Evolutionary conservation across 2,888 invertebrate species (phyloP), one percentile per base, ranked within the genome.

Genomic region (Drosophila infuscata): DNA sequence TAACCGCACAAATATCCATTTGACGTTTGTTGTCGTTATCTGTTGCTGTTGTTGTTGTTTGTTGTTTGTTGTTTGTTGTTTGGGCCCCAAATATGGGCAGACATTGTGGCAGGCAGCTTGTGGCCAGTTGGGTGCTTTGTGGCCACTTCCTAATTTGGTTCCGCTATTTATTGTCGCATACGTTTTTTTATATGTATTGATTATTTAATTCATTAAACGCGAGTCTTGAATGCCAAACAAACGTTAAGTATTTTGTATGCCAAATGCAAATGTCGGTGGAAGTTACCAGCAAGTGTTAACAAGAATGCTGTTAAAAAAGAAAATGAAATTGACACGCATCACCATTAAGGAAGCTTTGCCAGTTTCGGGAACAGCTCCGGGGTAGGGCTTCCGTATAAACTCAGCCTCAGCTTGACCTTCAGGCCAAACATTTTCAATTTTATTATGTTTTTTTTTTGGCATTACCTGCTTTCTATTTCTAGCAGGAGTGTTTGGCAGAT

Each of bases 141-240:
- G 85, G 86, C 67, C 74, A 89, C 90, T 89, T 87, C 87, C 87
- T 79, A 87, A 87, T 89, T 87, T 87, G 87, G 87, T 87, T 87
- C 87, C 87, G 90, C 82, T 88, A 71, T 76, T 76, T 73, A 70
- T 68, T 78, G 87, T 81, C 83, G 56, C 83, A 72, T 75, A 56
- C 73, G 53, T 65, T 75, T 71, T 75, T 71, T 68, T 7, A n/a
- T 66, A 73, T 11, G n/a, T 66, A 72, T 87, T 82, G 80, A 86
- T 85, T 86, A 89, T 81, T 86, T 87, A 89, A 89, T 86, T 74
- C 76, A 80, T 69, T 56, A 38, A 48, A 41, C 43, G 69, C 73
- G 68, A 59, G 84, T 71, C 76, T 76, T 80, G 87, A 83, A 89
- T 87, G 74, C 88, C 81, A 88, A 68, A 65, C 58, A 72, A 77